Conservation (phyloP, 2,888 invertebrate genomes). For the Scrobipalpa atriplicella region DNA sequence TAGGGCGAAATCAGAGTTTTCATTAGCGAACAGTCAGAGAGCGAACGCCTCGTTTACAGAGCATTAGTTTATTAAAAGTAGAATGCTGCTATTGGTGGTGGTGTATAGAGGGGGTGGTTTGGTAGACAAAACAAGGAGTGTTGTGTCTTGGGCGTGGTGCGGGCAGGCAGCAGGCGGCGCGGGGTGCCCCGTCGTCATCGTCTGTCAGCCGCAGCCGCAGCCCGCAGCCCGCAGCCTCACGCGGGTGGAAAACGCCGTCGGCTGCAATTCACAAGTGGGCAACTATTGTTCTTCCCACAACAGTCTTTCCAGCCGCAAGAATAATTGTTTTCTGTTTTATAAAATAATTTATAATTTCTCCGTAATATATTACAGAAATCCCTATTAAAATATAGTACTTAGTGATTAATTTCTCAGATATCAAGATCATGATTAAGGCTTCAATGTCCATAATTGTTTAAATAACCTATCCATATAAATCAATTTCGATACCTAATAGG, state of each 20-base stretch:
- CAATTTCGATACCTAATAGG: no score
- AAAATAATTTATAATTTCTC: background rate
- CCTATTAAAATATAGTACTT: background rate
- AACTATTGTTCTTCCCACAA: constrained; percentile 19
- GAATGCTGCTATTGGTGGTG: constrained; percentile 4
- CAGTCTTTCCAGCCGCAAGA: background rate
- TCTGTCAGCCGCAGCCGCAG: constrained; percentile 40
- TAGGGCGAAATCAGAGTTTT: constrained; percentile 28
- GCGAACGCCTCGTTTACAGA: constrained; percentile 29
- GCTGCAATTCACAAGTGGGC: constrained; percentile 18
- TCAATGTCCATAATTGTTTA: background rate
- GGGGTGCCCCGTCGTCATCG: constrained; percentile 38
- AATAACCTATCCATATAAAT: background rate
- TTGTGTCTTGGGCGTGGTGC: constrained; percentile 5
- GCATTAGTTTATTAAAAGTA: constrained; percentile 33
- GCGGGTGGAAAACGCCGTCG: constrained; percentile 11
- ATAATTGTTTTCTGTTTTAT: background rate
- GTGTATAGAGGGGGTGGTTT: background rate
- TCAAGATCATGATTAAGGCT: background rate
- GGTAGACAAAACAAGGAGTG: background rate
- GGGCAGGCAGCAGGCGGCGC: background rate
- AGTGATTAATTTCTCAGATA: constrained; percentile 5
- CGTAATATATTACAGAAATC: background rate
- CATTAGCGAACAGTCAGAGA: constrained; percentile 26
- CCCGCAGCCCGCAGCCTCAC: constrained; percentile 10